These are phyloP conservation scores for Byasa hedistus DNA, from an alignment of 2,888 invertebrate genomes.

Conservation along the genomic window DNA sequence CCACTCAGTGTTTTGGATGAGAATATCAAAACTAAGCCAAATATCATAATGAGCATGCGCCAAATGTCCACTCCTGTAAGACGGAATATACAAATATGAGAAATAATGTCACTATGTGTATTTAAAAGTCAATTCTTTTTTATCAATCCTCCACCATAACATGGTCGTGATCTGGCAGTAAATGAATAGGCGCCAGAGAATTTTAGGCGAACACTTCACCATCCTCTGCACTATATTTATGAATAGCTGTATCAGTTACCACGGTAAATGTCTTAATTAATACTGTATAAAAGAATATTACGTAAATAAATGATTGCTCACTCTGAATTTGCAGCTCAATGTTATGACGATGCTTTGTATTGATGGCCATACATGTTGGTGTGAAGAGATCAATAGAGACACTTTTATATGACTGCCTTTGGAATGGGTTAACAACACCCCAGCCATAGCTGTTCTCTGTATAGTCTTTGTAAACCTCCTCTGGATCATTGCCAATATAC, in stretches of 20 bases:
- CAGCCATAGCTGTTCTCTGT: constrained; percentile 85
- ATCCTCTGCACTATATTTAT: too few relatives aligned
- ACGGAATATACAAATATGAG: constrained; percentile 1
- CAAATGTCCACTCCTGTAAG: constrained; percentile 85
- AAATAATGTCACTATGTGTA: background rate
- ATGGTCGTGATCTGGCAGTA: too few relatives aligned
- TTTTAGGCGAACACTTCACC: too few relatives aligned
- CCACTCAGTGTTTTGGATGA: constrained; percentile 85
- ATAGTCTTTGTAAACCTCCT: constrained; percentile 83
- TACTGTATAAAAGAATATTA: too few relatives aligned
- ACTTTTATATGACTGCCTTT: constrained; percentile 79
- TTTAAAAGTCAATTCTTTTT: too few relatives aligned
- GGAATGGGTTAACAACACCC: constrained; percentile 84
- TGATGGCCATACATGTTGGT: constrained; percentile 85
- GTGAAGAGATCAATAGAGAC: constrained; percentile 84
- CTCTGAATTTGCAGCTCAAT: constrained; percentile 81
- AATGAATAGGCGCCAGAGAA: too few relatives aligned
- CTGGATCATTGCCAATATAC: constrained; percentile 83
- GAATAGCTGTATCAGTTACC: too few relatives aligned
- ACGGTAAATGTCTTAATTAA: too few relatives aligned
- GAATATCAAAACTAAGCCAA: constrained; percentile 86
- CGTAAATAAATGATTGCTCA: constrained; percentile 55
- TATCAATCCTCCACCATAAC: too few relatives aligned
- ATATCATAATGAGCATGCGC: constrained; percentile 82
- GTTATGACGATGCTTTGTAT: constrained; percentile 81